phyloP scores from a whole-genome alignment of 2,113 vertebrate species.

The Ceuthmochares aereus region DNA sequence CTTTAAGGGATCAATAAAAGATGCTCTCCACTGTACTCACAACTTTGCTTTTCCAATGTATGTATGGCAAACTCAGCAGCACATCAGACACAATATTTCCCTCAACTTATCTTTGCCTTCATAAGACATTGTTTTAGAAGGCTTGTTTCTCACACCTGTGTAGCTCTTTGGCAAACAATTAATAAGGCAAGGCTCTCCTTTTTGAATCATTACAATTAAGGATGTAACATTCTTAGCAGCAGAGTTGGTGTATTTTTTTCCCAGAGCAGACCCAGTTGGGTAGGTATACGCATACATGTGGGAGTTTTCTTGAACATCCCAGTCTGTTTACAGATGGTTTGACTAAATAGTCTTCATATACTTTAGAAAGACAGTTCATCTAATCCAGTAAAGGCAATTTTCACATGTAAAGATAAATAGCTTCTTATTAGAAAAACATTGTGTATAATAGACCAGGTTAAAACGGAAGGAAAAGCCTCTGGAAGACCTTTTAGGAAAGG shows the following conservation, averaged over 20 bases:
- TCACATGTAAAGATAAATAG: background rate
- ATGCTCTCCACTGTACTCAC: rapidly evolving
- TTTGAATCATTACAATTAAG: background rate
- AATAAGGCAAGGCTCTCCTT: background rate
- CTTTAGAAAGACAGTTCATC: background rate
- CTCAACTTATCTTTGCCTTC: background rate
- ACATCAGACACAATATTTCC: background rate
- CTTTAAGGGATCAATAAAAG: background rate
- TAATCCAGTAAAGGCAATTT: background rate
- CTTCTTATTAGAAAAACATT: background rate
- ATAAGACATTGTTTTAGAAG: background rate
- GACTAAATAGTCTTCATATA: background rate
- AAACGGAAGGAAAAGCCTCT: background rate
- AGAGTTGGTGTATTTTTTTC: background rate
- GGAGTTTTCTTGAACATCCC: background rate
- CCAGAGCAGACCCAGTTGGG: background rate
- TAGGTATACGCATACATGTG: rapidly evolving
- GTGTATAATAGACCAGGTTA: background rate
- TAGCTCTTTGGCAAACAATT: background rate
- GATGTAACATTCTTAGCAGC: background rate
- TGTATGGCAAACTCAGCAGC: background rate
- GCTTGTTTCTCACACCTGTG: background rate
- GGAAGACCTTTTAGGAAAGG: background rate
- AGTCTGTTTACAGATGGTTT: background rate
- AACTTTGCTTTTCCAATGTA: background rate